A percentile compares a stretch with the other conserved stretches of the same genome.
Conservation (phyloP, 2,888 invertebrate species). For the Thecophora atra region DNA sequence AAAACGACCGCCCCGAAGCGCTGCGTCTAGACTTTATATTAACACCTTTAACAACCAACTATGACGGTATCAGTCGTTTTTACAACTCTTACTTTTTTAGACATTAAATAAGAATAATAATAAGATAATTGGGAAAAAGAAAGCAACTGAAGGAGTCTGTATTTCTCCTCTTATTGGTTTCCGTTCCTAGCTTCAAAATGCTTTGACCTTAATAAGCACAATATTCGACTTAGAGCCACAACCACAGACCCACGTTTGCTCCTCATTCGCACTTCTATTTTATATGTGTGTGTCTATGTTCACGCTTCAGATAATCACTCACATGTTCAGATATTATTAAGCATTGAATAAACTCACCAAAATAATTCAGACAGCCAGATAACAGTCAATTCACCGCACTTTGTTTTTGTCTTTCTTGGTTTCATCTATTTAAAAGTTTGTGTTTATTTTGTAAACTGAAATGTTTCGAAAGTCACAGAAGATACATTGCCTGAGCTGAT, state of each 20-base stretch:
- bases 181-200: slow-evolving; percentile 2
- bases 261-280: background rate
- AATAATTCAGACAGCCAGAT: too few relatives aligned
- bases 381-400: too few relatives aligned
- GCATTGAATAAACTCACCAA: too few relatives aligned
- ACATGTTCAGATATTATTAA: too few relatives aligned
- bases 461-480: too few relatives aligned
- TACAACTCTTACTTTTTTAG: slow-evolving; percentile 63
- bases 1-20: slow-evolving; percentile 60
- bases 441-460: too few relatives aligned
- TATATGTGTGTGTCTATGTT: slow-evolving; percentile 14
- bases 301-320: too few relatives aligned
- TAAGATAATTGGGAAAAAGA: too few relatives aligned
- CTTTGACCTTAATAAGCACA: background rate
- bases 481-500: too few relatives aligned
- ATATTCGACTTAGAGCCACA: slow-evolving; percentile 10
- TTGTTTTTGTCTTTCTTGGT: too few relatives aligned
- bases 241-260: background rate
- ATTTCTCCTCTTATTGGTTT: background rate
- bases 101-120: slow-evolving; percentile 52
- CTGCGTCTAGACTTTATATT: slow-evolving; percentile 63
- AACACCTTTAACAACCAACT: slow-evolving; percentile 59
- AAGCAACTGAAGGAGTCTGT: background rate
- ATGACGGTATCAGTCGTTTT: slow-evolving; percentile 65
- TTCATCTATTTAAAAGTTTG: too few relatives aligned